Evolutionary conservation across 2,113 vertebrate species (phyloP), one percentile per base, ranked within the genome.

Genomic region (Anthoscopus minutus): DNA sequence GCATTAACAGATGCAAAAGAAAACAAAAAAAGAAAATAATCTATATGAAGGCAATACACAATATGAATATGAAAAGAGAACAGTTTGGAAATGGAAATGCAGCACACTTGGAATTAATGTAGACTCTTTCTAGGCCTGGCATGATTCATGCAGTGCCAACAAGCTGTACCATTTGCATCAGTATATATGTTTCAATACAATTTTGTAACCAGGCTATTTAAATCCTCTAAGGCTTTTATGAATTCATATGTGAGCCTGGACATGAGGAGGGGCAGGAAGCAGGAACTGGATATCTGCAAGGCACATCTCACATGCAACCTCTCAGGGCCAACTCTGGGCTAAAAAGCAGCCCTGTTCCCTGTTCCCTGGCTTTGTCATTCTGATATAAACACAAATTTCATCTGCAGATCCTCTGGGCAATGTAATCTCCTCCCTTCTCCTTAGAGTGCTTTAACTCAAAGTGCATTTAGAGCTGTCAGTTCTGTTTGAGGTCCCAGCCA

Each of bases 11-110:
- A 89, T 94, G 70, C 50, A 88, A 92, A 86, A 47, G 24, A 81
- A 95, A 72, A 87, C 18, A 40, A 3, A 35, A 96, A 88, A 67
- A 27, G 12, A 79, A 93, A 94, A 82, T 66, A 64, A 89, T 72
- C 79, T 87, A 95, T 88, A 92, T 85, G 66, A 90, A 85, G 93
- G 44, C 53, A 92, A 93, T 23, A 93, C 47, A 14, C 60, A 82
- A 89, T 84, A 74, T 81, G 83, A 89, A 89, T 96, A 89, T 92
- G 81, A 91, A 95, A 95, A 89, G 66, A 60, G 56, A 81, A 80
- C 47, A 58, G 47, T 85, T 80, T 95, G 86, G 73, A 95, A 95
- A 95, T 95, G 81, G 77, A 92, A 93, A 89, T 91, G 57, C n/a
- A 76, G 73, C 53, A 66, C 24, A 65, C 64, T 94, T 72, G 71